Evolutionary conservation across 2,113 vertebrate genomes (phyloP).

Genomic region (Leptocoma aspasia): DNA sequence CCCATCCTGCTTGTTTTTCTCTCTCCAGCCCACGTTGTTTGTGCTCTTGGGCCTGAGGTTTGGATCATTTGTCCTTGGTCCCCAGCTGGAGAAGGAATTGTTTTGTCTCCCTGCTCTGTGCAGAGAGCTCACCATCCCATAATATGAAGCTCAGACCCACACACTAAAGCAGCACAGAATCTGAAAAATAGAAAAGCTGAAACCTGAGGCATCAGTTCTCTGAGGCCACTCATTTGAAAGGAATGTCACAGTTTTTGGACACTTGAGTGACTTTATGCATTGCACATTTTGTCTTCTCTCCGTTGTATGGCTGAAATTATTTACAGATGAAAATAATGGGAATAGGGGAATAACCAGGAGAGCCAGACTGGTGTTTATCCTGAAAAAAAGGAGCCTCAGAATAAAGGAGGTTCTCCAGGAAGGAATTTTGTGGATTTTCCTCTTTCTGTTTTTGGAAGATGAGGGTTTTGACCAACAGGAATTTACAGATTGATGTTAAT

Average conservation of each 20-base stretch:
- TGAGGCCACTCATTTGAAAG: background rate
- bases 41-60: no score
- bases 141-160: no score
- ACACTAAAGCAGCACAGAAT: no score
- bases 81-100: no score
- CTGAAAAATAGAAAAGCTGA: no score
- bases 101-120: no score
- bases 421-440: background rate
- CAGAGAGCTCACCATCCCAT: no score
- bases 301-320: background rate
- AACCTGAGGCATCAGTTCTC: no score
- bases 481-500: no score
- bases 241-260: background rate
- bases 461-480: background rate
- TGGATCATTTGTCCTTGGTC: no score
- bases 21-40: no score
- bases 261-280: background rate
- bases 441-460: background rate
- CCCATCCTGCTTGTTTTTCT: no score
- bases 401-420: background rate
- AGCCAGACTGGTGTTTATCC: background rate
- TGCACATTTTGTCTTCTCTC: background rate
- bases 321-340: background rate
- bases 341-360: background rate
- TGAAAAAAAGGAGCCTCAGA: background rate